Conservation (phyloP, 2,888 invertebrate genomes). For the Xanthia icteritia region DNA sequence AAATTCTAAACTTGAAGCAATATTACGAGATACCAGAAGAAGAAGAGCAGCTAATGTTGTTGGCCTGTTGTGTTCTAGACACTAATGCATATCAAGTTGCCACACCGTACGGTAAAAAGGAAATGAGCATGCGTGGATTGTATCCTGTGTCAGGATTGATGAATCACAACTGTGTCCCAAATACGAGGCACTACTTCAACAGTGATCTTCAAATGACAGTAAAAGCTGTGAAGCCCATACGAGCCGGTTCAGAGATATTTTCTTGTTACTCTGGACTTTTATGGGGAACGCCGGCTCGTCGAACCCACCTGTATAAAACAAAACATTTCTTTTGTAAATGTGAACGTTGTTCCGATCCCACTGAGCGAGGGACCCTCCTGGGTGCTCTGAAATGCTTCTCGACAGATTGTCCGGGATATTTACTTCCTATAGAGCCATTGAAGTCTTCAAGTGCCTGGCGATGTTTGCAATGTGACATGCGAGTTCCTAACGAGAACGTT, state of each 20-base stretch:
- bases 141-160: constrained; percentile 92
- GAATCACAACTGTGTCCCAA: constrained; percentile 93
- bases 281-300: constrained; percentile 92
- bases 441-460: constrained; percentile 89
- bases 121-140: constrained; percentile 91
- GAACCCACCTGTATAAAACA: constrained; percentile 91
- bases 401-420: constrained; percentile 87
- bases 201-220: constrained; percentile 90
- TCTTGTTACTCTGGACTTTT: constrained; percentile 92
- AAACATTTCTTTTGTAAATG: constrained; percentile 93
- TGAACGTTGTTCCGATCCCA: constrained; percentile 92
- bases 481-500: constrained; percentile 88
- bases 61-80: constrained; percentile 91
- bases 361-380: constrained; percentile 91
- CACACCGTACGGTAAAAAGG: constrained; percentile 83
- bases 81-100: constrained; percentile 93
- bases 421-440: constrained; percentile 91
- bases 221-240: constrained; percentile 90
- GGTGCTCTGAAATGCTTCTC: constrained; percentile 91
- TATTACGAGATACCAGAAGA: constrained; percentile 87
- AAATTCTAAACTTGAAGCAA: constrained; percentile 90
- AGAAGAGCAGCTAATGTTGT: constrained; percentile 91
- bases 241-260: constrained; percentile 91
- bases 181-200: constrained; percentile 92
- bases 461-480: constrained; percentile 89